These are phyloP conservation scores for Camponotus pennsylvanicus DNA, from an alignment of 1,140 invertebrate genomes.

Conservation along the genomic window DNA sequence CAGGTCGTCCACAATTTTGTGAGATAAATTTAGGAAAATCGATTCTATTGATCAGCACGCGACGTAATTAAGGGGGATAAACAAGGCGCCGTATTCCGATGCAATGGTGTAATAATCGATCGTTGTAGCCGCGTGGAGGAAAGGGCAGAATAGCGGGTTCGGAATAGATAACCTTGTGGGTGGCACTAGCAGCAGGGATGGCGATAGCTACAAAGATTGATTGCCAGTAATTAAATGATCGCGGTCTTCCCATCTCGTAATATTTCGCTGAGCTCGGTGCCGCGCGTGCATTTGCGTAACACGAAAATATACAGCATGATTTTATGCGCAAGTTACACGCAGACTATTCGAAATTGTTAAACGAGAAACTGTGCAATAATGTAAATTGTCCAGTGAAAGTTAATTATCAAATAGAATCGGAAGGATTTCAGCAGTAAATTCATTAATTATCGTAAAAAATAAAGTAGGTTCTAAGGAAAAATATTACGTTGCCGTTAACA, in stretches of 20 bases:
- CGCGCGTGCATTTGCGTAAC: neutral
- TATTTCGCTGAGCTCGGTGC: slow-evolving; percentile 7
- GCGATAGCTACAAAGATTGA: slow-evolving; percentile 67
- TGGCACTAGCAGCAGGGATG: slow-evolving; percentile 50
- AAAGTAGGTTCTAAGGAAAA: neutral
- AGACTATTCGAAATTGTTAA: neutral
- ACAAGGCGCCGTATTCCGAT: slow-evolving; percentile 72
- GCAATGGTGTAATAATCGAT: slow-evolving; percentile 74
- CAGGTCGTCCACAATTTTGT: slow-evolving; percentile 62
- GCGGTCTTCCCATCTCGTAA: slow-evolving; percentile 54
- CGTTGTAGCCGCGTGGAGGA: slow-evolving; percentile 47
- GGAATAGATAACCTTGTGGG: slow-evolving; percentile 64
- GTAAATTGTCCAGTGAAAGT: neutral
- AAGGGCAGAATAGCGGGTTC: slow-evolving; percentile 42
- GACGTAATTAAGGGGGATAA: slow-evolving; percentile 73
- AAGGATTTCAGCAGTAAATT: neutral
- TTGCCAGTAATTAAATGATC: slow-evolving; percentile 63
- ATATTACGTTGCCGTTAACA: neutral
- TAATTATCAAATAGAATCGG: neutral
- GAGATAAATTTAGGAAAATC: slow-evolving; percentile 66
- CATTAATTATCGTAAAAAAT: neutral
- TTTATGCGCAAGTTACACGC: neutral
- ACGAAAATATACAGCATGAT: neutral
- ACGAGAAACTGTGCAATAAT: neutral
- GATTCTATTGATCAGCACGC: slow-evolving; percentile 67